Evolutionary conservation across 2,113 vertebrate species (phyloP), one percentile per base, ranked within the genome.

Genomic region (Siniperca knerii): DNA sequence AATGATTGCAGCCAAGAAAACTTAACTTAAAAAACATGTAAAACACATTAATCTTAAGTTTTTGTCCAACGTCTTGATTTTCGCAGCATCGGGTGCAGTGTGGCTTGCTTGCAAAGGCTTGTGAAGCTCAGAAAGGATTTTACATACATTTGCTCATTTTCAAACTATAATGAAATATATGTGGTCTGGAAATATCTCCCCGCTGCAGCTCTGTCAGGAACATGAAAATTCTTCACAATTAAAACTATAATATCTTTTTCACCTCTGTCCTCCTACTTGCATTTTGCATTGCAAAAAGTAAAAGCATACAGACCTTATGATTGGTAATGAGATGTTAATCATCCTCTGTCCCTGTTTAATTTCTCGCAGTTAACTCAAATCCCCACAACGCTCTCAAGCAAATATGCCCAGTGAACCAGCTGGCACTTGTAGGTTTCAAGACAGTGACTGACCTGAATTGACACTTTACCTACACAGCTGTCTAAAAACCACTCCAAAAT

Each of bases 261-360:
- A 46, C 40, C 55, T 81, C 54, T 44, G 25, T 58, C 29, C 74
- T 64, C 12, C 46, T 5, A 13, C 70, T 46, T 60, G 25, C 48
- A 52, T 57, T 37, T 37, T 37, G 5, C 35, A 29, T 29, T 29
- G 29, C 5, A 35, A 46, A 86, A 75, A 66, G 21, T 74, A 74
- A 75, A 66, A 29, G 21, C 2, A 6, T 0, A 12, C n/a, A 21
- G 3, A 57, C 6, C 69, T 16, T 55, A 13, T 65, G 15, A 42
- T n/a, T 29, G n/a, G 7, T 79, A 77, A 81, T 77, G n/a, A 73
- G 76, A 84, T 88, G 50, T 23, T 62, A 77, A 82, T 87, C 67
- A 42, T 4, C 15, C 54, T 50, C 35, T 73, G 54, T 83, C 37
- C 58, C 72, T 61, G n/a, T 72, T 74, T 60, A 52, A 80, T 75